Evolutionary conservation across 2,888 invertebrate species (phyloP), one percentile per base, ranked within the genome.

Genomic region (Caradrina clavipalpis): DNA sequence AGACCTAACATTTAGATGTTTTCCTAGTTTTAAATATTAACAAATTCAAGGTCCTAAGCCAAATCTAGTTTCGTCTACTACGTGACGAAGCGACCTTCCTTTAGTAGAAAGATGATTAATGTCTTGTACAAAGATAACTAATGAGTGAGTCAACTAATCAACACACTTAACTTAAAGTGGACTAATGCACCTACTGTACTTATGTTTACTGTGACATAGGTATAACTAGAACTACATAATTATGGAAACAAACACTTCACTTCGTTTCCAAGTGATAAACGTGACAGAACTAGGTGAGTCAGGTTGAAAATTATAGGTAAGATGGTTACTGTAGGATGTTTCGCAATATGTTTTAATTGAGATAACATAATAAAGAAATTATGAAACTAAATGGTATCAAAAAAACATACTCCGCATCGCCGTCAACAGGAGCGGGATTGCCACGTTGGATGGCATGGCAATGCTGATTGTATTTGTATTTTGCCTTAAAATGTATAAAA

Each of bases 181-280:
- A 70, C 53, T 47, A 68, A 26, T 71, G 59, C n/a, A 45, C 35
- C 60, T 73, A 53, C 73, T 73, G 64, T 10, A 21, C 4, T 19
- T 11, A 3, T 15, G 42, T 62, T 11, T 17, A 55, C 17, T n/a
- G 58, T 68, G 62, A 56, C 45, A 54, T 39, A 50, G 4, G 50
- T 47, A 42, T 49, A 57, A 62, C 73, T n/a, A 59, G 62, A 57
- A 60, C 62, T 51, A 69, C 65, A 69, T 69, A 54, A 78, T 73
- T 69, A 66, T 69, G 74, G 56, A 77, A 77, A 77, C 78, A 78
- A 73, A 78, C 62, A 73, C 73, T 73, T 66, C 62, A 69, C 54
- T 65, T 73, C 68, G 42, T 57, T 54, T 64, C 47, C 53, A 64
- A 55, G 61, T 56, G 73, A 73, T 69, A 66, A 68, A 65, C 59